Conservation (phyloP, 2,113 vertebrate species). For the Panthera leo region DNA sequence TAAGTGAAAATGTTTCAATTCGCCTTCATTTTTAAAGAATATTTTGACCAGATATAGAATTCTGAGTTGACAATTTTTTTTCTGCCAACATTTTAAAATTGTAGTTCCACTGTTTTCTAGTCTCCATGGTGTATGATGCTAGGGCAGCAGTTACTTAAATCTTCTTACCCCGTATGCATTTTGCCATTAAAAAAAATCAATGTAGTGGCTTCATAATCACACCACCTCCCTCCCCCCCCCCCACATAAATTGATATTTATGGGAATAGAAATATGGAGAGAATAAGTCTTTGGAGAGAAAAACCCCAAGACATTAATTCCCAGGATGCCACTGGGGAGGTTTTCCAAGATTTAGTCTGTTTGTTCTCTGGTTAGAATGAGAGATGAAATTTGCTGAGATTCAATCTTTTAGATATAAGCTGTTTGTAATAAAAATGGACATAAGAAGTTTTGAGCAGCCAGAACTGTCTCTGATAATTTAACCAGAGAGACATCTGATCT, state of each 20-base stretch:
- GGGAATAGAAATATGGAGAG: background rate
- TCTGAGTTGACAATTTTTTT: no score
- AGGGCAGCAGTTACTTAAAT: no score
- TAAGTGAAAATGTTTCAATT: no score
- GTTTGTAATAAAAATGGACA: background rate
- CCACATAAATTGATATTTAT: background rate
- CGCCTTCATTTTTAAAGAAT: no score
- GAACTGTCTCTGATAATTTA: background rate
- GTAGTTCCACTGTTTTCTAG: no score
- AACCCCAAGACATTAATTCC: conserved; percentile 14
- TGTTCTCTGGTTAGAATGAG: background rate
- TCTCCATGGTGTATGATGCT: no score
- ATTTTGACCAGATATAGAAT: no score
- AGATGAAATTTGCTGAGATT: background rate
- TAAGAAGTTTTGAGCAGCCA: background rate
- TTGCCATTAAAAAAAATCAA: background rate
- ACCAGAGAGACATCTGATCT: background rate
- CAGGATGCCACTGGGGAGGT: background rate
- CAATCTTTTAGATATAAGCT: background rate
- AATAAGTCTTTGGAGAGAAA: conserved; percentile 30
- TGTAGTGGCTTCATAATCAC: background rate
- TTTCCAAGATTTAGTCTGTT: background rate
- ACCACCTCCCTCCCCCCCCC: no score
- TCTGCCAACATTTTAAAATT: no score
- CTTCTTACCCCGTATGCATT: no score